Conservation (phyloP, 2,113 vertebrate species). For the Tachysurus fulvidraco region DNA sequence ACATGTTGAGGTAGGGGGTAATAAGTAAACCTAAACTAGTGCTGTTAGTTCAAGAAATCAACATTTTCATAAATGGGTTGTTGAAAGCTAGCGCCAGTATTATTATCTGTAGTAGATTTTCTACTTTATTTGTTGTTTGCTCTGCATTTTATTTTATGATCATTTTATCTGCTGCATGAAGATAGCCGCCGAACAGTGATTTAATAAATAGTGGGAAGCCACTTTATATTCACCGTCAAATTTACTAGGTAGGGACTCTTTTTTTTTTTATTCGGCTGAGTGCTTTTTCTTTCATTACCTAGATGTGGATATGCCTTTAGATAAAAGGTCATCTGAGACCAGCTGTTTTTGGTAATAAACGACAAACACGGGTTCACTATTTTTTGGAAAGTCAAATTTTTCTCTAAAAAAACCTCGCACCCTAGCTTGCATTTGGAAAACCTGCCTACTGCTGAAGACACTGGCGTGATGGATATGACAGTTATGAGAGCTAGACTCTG, state of each 20-base stretch:
- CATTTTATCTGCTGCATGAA: not conserved
- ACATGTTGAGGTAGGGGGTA: not conserved
- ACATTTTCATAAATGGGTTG: not conserved
- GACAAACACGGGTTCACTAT: not conserved
- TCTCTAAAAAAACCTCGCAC: not conserved
- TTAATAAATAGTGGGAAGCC: conserved; percentile 1
- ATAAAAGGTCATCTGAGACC: not conserved
- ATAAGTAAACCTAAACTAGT: not conserved
- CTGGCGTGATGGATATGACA: not conserved
- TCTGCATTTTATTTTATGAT: not conserved
- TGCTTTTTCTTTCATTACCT: not conserved
- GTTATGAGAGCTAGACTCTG: not conserved
- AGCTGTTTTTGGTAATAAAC: conserved; percentile 4
- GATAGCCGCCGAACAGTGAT: not conserved
- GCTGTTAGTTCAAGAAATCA: not conserved
- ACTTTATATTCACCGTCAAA: conserved; percentile 5
- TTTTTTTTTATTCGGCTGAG: not conserved
- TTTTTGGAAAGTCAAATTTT: not conserved
- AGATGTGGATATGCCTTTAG: not conserved
- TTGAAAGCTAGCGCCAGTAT: not conserved
- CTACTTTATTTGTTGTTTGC: not conserved
- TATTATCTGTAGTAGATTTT: not conserved
- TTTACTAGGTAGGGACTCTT: not conserved
- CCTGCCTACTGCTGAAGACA: not conserved
- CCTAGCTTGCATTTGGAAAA: not conserved